Percentiles rank a stretch among this genome's conserved stretches.
Evolutionary conservation across 2,113 vertebrate genomes (phyloP).

Genomic region (Mandrillus leucophaeus): DNA sequence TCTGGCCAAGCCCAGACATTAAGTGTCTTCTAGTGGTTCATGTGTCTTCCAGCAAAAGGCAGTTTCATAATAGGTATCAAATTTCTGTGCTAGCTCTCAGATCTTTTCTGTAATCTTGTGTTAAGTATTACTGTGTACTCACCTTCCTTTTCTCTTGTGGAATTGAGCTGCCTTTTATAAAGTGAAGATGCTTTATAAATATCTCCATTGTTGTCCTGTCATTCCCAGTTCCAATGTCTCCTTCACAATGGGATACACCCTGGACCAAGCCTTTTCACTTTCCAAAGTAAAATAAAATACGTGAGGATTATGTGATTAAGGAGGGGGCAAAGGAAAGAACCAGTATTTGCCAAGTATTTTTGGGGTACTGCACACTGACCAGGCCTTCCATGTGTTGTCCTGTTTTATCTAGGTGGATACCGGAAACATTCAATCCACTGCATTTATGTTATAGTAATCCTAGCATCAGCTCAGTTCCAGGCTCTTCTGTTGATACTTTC

Average conservation of each 20-base stretch:
- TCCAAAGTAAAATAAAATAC: slow-evolving; percentile 44
- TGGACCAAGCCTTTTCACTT: slow-evolving; percentile 27
- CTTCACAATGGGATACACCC: not conserved
- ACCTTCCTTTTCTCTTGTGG: not conserved
- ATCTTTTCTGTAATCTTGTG: slow-evolving; percentile 15
- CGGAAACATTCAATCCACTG: not conserved
- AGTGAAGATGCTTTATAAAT: slow-evolving; percentile 13
- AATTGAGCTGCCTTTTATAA: slow-evolving; percentile 45
- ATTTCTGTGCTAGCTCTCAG: slow-evolving; percentile 12
- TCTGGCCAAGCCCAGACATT: not conserved
- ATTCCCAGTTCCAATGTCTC: slow-evolving; percentile 29
- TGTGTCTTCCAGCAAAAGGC: not conserved
- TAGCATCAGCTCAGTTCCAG: not conserved
- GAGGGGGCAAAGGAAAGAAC: not conserved
- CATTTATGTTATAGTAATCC: not conserved
- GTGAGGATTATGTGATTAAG: not conserved
- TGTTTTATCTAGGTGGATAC: not conserved
- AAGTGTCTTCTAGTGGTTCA: not conserved
- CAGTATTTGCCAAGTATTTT: not conserved
- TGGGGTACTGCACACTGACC: not conserved
- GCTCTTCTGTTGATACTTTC: not conserved
- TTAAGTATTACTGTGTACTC: slow-evolving; percentile 22
- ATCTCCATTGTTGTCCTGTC: not conserved
- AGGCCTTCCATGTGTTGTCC: not conserved
- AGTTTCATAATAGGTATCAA: slow-evolving; percentile 31